Evolutionary conservation across 2,888 invertebrate genomes (phyloP).

Genomic region (Metopia argyrocephala): DNA sequence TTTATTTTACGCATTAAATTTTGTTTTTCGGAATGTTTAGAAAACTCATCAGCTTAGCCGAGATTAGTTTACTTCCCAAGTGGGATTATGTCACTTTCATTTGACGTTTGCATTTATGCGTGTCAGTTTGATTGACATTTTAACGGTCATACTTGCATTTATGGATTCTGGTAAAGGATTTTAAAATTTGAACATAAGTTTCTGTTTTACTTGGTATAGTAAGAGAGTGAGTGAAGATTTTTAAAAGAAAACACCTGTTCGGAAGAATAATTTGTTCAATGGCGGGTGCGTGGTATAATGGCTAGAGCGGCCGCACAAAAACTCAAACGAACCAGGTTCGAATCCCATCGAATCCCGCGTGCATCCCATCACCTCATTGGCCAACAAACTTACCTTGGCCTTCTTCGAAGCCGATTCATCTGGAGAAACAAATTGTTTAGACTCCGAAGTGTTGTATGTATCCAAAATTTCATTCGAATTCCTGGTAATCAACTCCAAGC

Average conservation of each 20-base stretch:
- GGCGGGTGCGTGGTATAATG: no score
- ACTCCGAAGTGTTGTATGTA: no score
- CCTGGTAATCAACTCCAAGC: no score
- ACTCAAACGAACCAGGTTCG: no score
- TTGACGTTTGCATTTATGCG: conserved; percentile 77
- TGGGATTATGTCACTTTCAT: conserved; percentile 77
- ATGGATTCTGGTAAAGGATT: conserved; percentile 67
- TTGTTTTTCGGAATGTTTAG: conserved; percentile 67
- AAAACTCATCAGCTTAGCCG: conserved; percentile 56
- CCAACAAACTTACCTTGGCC: no score
- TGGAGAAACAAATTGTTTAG: no score
- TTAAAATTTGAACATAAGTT: conserved; percentile 59
- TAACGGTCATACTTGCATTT: neutral
- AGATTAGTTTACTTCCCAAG: conserved; percentile 72
- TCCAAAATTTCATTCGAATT: no score
- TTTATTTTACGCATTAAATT: conserved; percentile 67
- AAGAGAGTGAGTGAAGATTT: neutral
- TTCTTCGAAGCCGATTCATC: no score
- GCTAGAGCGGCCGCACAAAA: no score
- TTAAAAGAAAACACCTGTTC: conserved; percentile 24
- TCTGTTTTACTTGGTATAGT: neutral
- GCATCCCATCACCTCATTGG: no score
- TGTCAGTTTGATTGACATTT: conserved; percentile 69
- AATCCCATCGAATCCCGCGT: no score
- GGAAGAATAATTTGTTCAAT: no score